Conservation (phyloP, 64 coral and sea anemone species). For the Exaiptasia diaphana region DNA sequence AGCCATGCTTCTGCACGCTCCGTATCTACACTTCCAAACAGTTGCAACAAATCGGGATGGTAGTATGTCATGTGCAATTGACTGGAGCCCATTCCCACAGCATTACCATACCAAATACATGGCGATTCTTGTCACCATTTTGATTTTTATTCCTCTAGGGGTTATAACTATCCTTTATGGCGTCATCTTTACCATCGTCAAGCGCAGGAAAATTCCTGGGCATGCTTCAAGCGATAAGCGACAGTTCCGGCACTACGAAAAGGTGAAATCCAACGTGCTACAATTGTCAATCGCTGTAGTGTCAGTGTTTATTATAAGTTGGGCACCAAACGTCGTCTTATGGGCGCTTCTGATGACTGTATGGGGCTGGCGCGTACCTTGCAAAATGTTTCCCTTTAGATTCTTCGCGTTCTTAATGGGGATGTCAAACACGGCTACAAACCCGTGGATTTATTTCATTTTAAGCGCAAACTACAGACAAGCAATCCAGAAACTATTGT, state of each 20-base stretch:
- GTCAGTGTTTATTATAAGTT: background rate
- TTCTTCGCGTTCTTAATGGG: constrained; percentile 1
- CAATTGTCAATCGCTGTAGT: background rate
- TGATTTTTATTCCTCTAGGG: background rate
- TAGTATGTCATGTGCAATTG: background rate
- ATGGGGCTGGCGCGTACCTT: constrained; percentile 20
- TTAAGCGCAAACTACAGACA: constrained; percentile 21
- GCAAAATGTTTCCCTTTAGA: background rate
- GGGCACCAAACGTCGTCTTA: background rate
- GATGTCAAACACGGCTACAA: background rate
- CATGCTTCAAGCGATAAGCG: background rate
- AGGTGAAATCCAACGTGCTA: background rate
- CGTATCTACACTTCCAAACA: background rate
- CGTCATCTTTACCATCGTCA: background rate
- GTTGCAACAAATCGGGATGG: background rate
- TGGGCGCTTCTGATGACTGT: background rate
- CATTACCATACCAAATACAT: background rate
- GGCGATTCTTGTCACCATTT: background rate
- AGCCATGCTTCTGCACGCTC: background rate
- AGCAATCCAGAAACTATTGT: background rate
- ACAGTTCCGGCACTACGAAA: background rate
- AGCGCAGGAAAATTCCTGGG: background rate
- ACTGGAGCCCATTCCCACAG: background rate
- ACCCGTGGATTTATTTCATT: constrained; percentile 16
- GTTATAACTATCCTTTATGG: background rate